Conservation (phyloP, 2,888 invertebrate species). For the Caenorhabditis wallacei region DNA sequence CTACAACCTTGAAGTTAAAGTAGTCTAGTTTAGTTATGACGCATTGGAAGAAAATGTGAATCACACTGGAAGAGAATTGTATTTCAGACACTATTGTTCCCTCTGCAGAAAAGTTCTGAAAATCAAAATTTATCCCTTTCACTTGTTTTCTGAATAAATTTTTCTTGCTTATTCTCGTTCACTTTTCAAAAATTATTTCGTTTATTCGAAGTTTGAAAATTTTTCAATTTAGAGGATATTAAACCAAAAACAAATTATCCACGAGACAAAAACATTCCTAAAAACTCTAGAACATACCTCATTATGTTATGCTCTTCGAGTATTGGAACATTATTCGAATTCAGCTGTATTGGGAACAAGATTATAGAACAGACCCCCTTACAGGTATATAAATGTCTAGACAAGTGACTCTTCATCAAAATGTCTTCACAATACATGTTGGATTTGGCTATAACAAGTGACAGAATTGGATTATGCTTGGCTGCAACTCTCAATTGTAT, state of each 20-base stretch:
- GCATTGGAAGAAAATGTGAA: conserved; percentile 1
- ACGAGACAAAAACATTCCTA: neutral
- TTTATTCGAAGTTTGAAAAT: too few species aligned
- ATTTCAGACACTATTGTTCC: neutral
- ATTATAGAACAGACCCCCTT: neutral
- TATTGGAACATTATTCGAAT: neutral
- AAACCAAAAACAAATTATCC: too few species aligned
- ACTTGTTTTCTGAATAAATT: too few species aligned
- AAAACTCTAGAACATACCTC: neutral
- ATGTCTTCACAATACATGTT: neutral
- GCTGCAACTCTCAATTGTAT: conserved; percentile 7
- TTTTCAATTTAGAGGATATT: too few species aligned
- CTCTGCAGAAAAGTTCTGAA: too few species aligned
- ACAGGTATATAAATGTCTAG: neutral
- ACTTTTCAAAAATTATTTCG: too few species aligned
- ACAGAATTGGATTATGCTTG: neutral
- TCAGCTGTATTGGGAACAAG: neutral
- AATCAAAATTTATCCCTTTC: too few species aligned
- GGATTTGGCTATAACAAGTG: neutral
- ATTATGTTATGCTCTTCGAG: too few species aligned
- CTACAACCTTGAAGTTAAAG: conserved; percentile 27
- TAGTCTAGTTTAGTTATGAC: conserved; percentile 14
- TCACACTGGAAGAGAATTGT: neutral
- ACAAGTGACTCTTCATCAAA: neutral
- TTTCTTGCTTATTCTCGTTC: too few species aligned